Percentiles rank a stretch among this genome's conserved stretches.
Evolutionary conservation across 2,797 vertebrate genomes (phyloP).

Genomic region (Menidia menidia): DNA sequence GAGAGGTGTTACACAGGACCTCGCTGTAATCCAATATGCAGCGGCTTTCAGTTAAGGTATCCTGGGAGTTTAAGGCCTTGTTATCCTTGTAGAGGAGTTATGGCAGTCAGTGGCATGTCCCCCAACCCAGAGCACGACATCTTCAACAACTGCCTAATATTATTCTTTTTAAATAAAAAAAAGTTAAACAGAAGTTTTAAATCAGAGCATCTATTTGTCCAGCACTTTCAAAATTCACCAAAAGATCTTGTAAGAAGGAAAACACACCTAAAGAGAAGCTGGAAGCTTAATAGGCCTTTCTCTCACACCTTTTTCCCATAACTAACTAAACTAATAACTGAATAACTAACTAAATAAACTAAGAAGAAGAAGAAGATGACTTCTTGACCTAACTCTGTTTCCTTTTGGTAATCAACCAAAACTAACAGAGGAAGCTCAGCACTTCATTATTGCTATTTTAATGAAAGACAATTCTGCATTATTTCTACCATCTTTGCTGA

Average conservation of each 20-base stretch:
- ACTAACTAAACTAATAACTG: too few species aligned
- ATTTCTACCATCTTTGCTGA: too few species aligned
- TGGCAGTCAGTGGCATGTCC: slow-evolving; percentile 42
- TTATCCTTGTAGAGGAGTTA: slow-evolving; percentile 65
- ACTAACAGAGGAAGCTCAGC: not conserved
- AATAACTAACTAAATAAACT: too few species aligned
- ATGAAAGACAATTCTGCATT: too few species aligned
- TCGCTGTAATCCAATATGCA: slow-evolving; percentile 70
- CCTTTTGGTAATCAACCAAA: not conserved
- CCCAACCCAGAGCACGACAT: slow-evolving; percentile 41
- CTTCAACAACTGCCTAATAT: slow-evolving; percentile 29
- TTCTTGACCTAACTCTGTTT: not conserved
- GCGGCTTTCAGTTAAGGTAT: slow-evolving; percentile 74
- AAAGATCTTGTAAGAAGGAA: slow-evolving; percentile 28
- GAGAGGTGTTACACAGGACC: slow-evolving; percentile 60
- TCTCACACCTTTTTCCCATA: not conserved
- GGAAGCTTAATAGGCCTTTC: slow-evolving; percentile 11
- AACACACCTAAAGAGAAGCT: slow-evolving; percentile 16
- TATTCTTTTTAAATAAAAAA: slow-evolving; percentile 42
- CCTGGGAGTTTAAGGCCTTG: slow-evolving; percentile 56
- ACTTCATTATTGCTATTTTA: not conserved
- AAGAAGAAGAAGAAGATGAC: not conserved
- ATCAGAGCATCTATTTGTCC: slow-evolving; percentile 7
- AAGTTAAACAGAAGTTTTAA: slow-evolving; percentile 35
- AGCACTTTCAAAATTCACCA: slow-evolving; percentile 13